Base-by-base conservation (phyloP, 2,888 invertebrate genomes). In the Candidula unifasciata region DNA sequence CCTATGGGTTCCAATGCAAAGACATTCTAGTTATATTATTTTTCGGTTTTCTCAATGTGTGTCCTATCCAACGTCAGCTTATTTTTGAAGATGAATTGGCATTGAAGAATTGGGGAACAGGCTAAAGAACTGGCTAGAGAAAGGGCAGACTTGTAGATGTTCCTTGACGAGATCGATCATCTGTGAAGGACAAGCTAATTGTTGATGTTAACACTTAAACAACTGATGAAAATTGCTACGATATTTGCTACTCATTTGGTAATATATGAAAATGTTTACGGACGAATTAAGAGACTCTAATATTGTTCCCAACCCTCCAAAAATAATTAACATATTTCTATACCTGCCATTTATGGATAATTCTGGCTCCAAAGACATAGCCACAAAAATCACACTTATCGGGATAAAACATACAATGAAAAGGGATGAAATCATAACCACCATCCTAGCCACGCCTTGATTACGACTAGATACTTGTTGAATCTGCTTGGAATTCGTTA, bases 251-350 rank as follows among this genome's bases (percentile, higher is more conserved):
- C 66, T 27, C 66, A 68, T 68, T 18, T 68, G 16, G 33, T 68
- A 68, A 10, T 68, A 68, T 16, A 68, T 33, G 16, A 68, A 68
- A 16, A 68, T 68, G 33, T 68, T 68, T 10, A 30, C 33, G 37
- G 69, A 37, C 16, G 69, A 71, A 35, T 71, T 71, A 21, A 71
- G 18, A 5, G 69, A 71, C 24, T 71, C 69, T 37, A 71, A 24
- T 21, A 71, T 5, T 21, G 37, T 10, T 21, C 69, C 69, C 3
- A 71, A 24, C 1, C 18, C 69, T 37, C 69, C 69, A 37, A 35
- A 21, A 2, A 71, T 2, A 21, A 37, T 35, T 6, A 71, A 37
- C 18, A 16, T 5, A 21, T 35, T 35, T 71, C 21, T 35, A 18
- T 37, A 21, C 18, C 24, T 37, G 2, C 69, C 69, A 71, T 24